phyloP scores from a whole-genome alignment of 2,888 invertebrate species.

The Autographa gamma region DNA sequence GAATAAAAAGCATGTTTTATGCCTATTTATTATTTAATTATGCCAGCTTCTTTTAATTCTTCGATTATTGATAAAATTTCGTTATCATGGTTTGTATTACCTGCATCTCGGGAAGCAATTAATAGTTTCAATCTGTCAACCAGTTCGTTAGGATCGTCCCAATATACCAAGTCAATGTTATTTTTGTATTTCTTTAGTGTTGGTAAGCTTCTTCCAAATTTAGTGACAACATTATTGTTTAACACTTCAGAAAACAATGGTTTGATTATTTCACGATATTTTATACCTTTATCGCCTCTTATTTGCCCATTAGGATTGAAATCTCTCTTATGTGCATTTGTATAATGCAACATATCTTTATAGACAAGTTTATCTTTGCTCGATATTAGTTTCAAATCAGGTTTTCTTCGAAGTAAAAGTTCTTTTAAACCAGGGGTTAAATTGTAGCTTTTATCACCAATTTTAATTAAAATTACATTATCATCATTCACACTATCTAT shows the following conservation, averaged over 20 bases:
- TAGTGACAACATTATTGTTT: constrained; percentile 6
- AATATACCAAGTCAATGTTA: constrained; percentile 50
- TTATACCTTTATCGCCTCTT: constrained; percentile 28
- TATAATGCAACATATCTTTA: constrained; percentile 21
- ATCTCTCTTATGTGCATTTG: constrained; percentile 8
- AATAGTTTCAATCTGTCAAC: too few relatives aligned
- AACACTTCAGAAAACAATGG: constrained; percentile 8
- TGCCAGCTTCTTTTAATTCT: constrained; percentile 7
- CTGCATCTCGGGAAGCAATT: too few relatives aligned
- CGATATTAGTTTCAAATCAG: not conserved
- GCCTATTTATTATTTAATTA: constrained; percentile 30
- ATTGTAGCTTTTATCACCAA: too few relatives aligned
- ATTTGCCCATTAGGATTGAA: constrained; percentile 34
- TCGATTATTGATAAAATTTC: constrained; percentile 23
- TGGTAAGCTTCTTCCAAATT: constrained; percentile 28
- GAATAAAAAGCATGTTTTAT: constrained; percentile 17
- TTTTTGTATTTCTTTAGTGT: constrained; percentile 20
- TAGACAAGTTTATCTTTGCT: constrained; percentile 1
- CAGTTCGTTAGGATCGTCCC: constrained; percentile 48
- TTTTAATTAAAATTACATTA: too few relatives aligned
- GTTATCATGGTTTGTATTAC: too few relatives aligned
- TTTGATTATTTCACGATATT: constrained; percentile 23
- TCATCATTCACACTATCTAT: too few relatives aligned
- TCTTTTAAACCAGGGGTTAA: too few relatives aligned
- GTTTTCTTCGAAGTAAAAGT: not conserved